phyloP scores from a whole-genome alignment of 2,113 vertebrate genomes.

The Odocoileus hemionus region DNA sequence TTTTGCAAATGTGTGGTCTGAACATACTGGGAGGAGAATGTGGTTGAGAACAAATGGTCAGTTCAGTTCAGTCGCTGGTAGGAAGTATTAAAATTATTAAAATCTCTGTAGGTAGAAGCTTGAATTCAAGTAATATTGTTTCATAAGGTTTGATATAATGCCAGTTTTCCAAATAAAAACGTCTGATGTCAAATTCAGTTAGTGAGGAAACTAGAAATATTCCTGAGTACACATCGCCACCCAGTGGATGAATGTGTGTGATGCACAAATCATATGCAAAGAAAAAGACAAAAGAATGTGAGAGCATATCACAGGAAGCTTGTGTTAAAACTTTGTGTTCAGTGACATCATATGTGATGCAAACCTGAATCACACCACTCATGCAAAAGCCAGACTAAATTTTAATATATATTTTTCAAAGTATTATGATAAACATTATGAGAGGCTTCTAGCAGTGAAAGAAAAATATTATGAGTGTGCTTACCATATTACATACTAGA shows the following conservation, averaged over 20 bases:
- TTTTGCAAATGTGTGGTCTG: not conserved
- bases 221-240: conserved; percentile 69
- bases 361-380: not conserved
- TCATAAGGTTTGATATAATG: not conserved
- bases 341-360: not conserved
- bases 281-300: conserved; percentile 4
- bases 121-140: not conserved
- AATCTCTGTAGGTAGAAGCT: not conserved
- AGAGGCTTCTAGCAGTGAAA: not conserved
- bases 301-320: fast-evolving
- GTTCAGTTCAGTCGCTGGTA: not conserved
- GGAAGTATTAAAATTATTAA: not conserved
- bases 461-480: not conserved
- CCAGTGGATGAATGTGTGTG: conserved; percentile 44
- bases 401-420: conserved; percentile 7
- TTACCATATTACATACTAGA: not conserved
- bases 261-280: not conserved
- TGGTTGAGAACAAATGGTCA: not conserved
- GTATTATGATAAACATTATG: not conserved
- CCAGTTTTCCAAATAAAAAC: not conserved
- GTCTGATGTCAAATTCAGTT: not conserved
- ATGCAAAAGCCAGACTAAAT: not conserved
- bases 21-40: not conserved
- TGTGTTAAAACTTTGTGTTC: fast-evolving
- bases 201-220: not conserved